phyloP scores from a whole-genome alignment of 2,113 vertebrate genomes.

The Erythrolamprus reginae region DNA sequence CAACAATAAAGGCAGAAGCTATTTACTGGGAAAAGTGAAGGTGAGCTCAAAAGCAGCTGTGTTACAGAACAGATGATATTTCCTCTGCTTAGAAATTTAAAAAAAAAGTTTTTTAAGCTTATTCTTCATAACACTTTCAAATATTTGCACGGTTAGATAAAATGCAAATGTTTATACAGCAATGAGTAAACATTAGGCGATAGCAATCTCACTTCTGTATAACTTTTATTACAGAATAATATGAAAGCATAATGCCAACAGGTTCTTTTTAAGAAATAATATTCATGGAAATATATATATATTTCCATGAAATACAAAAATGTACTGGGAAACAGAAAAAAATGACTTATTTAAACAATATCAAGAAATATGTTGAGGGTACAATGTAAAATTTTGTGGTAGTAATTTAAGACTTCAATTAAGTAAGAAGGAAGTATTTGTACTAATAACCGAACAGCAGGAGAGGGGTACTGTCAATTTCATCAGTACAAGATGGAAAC shows the following conservation, averaged over 20 bases:
- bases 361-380: not conserved
- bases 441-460: not conserved
- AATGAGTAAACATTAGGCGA: not conserved
- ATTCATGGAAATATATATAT: not conserved
- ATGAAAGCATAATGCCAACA: not conserved
- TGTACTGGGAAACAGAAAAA: not conserved
- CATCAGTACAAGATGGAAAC: not conserved
- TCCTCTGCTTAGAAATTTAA: not conserved
- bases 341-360: not conserved
- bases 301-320: not conserved
- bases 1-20: not conserved
- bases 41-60: not conserved
- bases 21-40: not conserved
- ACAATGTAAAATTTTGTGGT: not conserved
- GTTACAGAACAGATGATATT: not conserved
- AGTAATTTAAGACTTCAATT: not conserved
- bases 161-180: slow-evolving; percentile 1
- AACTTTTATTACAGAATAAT: not conserved
- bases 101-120: not conserved
- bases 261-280: not conserved
- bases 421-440: not conserved
- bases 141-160: slow-evolving; percentile 12
- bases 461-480: not conserved
- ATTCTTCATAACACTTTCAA: not conserved
- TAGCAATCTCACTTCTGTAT: not conserved